Evolutionary conservation across 1,140 invertebrate genomes (phyloP).

Genomic region (Hyposmocoma kahamanoa): DNA sequence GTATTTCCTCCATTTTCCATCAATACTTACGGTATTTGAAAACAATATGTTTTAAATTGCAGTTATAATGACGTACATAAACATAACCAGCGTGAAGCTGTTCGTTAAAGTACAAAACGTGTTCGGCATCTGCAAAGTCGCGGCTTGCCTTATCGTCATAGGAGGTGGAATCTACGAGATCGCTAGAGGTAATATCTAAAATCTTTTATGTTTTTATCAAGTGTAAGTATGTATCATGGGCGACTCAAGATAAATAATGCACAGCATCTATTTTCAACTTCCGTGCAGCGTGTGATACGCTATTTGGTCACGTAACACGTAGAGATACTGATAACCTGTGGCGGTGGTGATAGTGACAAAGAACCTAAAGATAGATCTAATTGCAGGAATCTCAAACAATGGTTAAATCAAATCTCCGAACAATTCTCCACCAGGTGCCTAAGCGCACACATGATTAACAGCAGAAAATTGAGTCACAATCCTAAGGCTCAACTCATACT

Average conservation of each 20-base stretch:
- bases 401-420: no score
- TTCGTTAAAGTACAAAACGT: constrained; percentile 92
- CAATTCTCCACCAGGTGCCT: no score
- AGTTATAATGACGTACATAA: constrained; percentile 92
- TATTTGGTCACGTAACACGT: not conserved
- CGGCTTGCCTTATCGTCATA: constrained; percentile 87
- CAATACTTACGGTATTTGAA: no score
- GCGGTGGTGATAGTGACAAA: not conserved
- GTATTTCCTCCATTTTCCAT: no score
- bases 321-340: not conserved
- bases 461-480: no score
- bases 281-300: not conserved
- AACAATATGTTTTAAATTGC: constrained; percentile 69
- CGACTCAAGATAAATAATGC: no score
- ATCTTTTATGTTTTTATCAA: no score
- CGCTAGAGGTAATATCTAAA: constrained; percentile 77
- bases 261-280: not conserved
- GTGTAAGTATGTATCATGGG: no score
- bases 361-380: no score
- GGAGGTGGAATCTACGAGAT: constrained; percentile 88
- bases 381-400: no score
- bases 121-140: constrained; percentile 90
- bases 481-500: no score
- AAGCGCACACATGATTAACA: no score
- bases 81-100: constrained; percentile 90